phyloP scores from a whole-genome alignment of 2,797 vertebrate genomes.

The Prionace glauca region DNA sequence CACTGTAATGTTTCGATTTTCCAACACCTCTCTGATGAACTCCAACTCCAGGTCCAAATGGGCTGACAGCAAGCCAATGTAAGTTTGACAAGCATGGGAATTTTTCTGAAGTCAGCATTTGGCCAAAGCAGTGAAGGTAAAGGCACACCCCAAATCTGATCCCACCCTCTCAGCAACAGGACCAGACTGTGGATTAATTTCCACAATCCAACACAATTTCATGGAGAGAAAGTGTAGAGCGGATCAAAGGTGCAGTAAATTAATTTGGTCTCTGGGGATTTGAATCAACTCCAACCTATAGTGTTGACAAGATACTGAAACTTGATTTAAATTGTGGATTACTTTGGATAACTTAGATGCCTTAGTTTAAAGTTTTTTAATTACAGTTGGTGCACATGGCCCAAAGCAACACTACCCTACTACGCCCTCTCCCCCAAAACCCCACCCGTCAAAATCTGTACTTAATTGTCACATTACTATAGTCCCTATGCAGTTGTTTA shows the following conservation, averaged over 20 bases:
- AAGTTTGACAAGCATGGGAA: background rate
- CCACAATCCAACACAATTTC: background rate
- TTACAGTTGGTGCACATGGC: background rate
- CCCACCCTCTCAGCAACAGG: background rate
- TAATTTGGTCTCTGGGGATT: background rate
- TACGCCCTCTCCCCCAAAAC: background rate
- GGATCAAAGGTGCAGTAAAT: background rate
- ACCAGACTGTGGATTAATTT: background rate
- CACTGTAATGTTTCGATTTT: background rate
- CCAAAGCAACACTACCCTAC: background rate
- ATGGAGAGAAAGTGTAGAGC: background rate
- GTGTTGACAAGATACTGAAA: background rate
- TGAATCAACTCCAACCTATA: background rate
- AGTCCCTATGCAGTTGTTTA: slow-evolving; percentile 19
- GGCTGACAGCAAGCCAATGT: background rate
- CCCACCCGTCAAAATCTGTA: background rate
- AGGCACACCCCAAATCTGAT: background rate
- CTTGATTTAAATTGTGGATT: background rate
- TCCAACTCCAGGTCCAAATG: background rate
- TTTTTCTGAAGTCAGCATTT: background rate
- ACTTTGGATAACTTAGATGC: background rate
- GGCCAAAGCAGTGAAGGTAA: background rate
- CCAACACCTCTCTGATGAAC: background rate
- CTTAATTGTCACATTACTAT: slow-evolving; percentile 12
- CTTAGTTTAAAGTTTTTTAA: background rate